Percentiles rank a stretch among this genome's conserved stretches.
phyloP scores from a whole-genome alignment of 2,113 vertebrate species.

The Corythornis cristatus region DNA sequence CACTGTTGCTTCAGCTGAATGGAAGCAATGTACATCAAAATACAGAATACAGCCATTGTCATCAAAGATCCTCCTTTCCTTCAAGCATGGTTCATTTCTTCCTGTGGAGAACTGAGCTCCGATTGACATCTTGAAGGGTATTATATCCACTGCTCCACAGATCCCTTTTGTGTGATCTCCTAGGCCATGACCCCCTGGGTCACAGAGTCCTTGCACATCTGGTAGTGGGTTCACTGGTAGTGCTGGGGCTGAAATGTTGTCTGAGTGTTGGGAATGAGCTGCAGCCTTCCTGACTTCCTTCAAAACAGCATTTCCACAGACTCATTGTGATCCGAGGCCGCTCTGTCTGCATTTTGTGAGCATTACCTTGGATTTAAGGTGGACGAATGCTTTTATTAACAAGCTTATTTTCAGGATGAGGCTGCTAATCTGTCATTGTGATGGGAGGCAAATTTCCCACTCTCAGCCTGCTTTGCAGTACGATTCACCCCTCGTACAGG shows the following conservation, averaged over 20 bases:
- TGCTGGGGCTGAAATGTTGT: not conserved
- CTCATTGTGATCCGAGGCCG: rapidly evolving
- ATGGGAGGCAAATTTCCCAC: not conserved
- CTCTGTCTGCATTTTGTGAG: not conserved
- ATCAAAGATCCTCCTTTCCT: not conserved
- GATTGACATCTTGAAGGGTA: not conserved
- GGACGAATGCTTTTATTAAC: not conserved
- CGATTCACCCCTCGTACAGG: not conserved
- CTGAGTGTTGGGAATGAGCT: not conserved
- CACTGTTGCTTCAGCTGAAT: not conserved
- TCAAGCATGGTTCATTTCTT: not conserved
- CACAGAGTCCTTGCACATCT: not conserved
- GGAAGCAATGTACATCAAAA: not conserved
- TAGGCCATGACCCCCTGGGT: not conserved
- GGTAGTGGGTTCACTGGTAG: not conserved
- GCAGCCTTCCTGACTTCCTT: not conserved
- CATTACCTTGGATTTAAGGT: not conserved
- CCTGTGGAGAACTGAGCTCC: not conserved
- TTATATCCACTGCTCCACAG: not conserved
- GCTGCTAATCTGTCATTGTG: not conserved
- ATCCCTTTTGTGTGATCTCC: slow-evolving; percentile 8
- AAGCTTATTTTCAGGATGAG: not conserved
- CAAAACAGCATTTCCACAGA: not conserved
- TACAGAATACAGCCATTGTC: slow-evolving; percentile 16
- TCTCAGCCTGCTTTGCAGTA: not conserved